Evolutionary conservation across 2,797 vertebrate genomes (phyloP).

Genomic region (Menidia menidia): DNA sequence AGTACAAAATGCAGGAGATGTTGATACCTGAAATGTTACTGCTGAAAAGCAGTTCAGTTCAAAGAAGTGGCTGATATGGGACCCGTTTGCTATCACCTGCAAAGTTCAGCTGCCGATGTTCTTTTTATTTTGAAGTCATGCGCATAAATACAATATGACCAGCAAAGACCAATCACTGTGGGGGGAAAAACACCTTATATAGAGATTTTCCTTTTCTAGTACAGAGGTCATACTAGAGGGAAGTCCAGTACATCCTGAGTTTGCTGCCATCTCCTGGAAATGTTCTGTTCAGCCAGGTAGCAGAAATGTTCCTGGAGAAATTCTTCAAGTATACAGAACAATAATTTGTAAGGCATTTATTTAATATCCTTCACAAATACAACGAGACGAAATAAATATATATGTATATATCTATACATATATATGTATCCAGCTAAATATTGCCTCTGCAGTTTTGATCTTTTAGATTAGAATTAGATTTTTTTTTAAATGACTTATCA

Average conservation of each 20-base stretch:
- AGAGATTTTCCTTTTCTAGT: background rate
- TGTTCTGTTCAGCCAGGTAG: background rate
- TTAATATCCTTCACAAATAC: background rate
- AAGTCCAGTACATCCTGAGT: background rate
- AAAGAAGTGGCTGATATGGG: background rate
- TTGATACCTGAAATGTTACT: background rate
- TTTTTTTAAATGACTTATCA: background rate
- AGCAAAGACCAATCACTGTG: no score
- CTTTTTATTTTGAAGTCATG: no score
- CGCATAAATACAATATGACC: background rate
- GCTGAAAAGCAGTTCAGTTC: background rate
- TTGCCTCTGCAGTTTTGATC: no score
- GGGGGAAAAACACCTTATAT: no score
- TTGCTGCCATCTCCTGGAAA: conserved; percentile 24
- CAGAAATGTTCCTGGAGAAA: background rate
- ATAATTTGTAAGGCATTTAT: background rate
- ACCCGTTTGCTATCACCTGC: background rate
- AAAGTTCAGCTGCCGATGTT: background rate
- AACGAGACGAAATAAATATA: background rate
- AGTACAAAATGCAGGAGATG: background rate
- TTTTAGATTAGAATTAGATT: background rate
- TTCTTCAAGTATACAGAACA: no score
- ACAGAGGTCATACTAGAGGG: background rate
- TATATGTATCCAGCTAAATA: no score
- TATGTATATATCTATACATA: no score